Evolutionary conservation across 1,140 invertebrate genomes (phyloP).

Genomic region (Atta cephalotes): DNA sequence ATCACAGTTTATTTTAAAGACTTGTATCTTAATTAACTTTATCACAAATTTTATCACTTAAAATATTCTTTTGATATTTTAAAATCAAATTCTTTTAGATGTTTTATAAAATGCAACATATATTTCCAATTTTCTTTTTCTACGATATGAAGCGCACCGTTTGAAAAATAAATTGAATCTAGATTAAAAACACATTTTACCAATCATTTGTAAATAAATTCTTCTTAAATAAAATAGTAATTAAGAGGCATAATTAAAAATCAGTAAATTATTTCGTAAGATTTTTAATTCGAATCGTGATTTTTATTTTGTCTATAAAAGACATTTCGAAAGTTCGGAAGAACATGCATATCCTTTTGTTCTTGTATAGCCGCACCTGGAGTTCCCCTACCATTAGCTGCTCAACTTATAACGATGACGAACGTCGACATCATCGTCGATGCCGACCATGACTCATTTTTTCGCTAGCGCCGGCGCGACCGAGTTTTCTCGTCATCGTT

Average conservation of each 20-base stretch:
- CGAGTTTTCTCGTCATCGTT: neutral
- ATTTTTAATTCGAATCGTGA: neutral
- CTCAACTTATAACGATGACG: slow-evolving; percentile 66
- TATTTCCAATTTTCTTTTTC: no score
- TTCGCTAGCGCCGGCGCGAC: slow-evolving; percentile 22
- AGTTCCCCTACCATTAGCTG: slow-evolving; percentile 61
- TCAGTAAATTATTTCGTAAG: neutral
- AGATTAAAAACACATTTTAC: neutral
- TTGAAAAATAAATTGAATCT: no score
- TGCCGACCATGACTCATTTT: slow-evolving; percentile 71
- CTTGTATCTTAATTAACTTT: neutral
- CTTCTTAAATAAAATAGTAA: neutral
- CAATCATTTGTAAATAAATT: neutral
- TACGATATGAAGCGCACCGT: no score
- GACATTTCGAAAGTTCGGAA: neutral
- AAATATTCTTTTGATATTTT: neutral
- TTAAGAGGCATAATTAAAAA: neutral
- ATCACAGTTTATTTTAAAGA: neutral
- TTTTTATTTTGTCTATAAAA: neutral
- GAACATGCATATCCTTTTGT: neutral
- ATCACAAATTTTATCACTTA: neutral
- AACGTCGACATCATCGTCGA: slow-evolving; percentile 33
- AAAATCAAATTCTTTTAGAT: neutral
- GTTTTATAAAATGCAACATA: neutral
- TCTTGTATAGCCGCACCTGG: slow-evolving; percentile 58